phyloP scores from a whole-genome alignment of 2,797 vertebrate genomes.

The Balearica regulorum region DNA sequence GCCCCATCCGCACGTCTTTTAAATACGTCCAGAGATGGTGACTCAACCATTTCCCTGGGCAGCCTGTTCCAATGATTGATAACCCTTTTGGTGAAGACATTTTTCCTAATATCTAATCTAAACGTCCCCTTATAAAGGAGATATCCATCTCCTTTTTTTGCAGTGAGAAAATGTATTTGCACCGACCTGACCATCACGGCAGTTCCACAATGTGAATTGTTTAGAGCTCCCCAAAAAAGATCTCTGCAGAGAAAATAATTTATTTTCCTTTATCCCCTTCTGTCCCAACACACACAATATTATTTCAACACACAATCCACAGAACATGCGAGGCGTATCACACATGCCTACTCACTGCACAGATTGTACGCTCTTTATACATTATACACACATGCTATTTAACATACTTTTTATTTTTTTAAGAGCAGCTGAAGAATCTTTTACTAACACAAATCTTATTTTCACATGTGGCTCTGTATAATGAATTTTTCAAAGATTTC shows the following conservation, averaged over 20 bases:
- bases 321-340: fast-evolving
- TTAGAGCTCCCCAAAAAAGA: neutral
- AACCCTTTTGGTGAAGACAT: no score
- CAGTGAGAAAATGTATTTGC: neutral
- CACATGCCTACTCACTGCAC: neutral
- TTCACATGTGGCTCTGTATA: conserved; percentile 32
- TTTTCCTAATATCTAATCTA: no score
- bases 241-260: neutral
- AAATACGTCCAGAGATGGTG: no score
- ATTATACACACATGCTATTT: neutral
- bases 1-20: no score
- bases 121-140: no score
- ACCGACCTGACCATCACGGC: fast-evolving
- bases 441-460: conserved; percentile 30
- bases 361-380: neutral
- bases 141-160: neutral
- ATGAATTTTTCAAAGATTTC: conserved; percentile 54
- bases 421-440: conserved; percentile 12
- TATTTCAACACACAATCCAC: neutral
- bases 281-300: neutral
- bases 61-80: no score
- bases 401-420: neutral
- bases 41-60: no score
- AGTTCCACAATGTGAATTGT: fast-evolving
- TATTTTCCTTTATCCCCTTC: neutral